Conservation (phyloP, 2,797 vertebrate genomes). For the Urophycis tenuis region DNA sequence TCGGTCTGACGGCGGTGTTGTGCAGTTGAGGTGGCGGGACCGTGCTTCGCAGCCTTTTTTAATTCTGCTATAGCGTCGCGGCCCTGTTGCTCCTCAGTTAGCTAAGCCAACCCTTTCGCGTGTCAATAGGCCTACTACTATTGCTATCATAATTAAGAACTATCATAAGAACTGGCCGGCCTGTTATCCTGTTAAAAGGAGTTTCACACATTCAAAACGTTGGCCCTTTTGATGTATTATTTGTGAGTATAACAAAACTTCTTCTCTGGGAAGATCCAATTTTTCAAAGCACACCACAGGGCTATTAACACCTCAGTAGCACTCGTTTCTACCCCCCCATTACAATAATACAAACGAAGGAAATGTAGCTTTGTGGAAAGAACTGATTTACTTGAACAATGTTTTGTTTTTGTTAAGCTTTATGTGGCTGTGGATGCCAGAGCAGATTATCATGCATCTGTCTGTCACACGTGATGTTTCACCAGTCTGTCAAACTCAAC, state of each 20-base stretch:
- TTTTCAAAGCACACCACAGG: background rate
- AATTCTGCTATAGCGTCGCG: constrained; percentile 21
- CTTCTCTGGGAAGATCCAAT: background rate
- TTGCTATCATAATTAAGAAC: background rate
- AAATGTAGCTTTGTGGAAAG: constrained; percentile 2
- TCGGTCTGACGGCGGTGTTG: constrained; percentile 25
- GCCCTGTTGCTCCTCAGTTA: constrained; percentile 7
- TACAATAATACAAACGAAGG: background rate
- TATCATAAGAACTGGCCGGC: background rate
- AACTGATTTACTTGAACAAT: background rate
- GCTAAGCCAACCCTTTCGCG: background rate
- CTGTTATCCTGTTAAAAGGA: background rate
- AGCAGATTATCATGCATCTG: background rate
- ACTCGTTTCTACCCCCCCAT: background rate
- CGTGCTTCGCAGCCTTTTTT: constrained; percentile 25
- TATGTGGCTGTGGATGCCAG: background rate
- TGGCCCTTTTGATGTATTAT: background rate
- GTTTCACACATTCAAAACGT: background rate
- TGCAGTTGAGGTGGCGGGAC: constrained; percentile 19
- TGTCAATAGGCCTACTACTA: background rate
- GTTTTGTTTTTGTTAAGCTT: background rate
- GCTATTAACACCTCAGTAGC: background rate
- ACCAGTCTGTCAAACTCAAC: constrained; percentile 14
- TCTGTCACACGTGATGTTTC: constrained; percentile 8
- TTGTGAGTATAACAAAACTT: background rate